Evolutionary conservation across 2,888 invertebrate species (phyloP), one percentile per base, ranked within the genome.

Genomic region (Nomada ruficornis): DNA sequence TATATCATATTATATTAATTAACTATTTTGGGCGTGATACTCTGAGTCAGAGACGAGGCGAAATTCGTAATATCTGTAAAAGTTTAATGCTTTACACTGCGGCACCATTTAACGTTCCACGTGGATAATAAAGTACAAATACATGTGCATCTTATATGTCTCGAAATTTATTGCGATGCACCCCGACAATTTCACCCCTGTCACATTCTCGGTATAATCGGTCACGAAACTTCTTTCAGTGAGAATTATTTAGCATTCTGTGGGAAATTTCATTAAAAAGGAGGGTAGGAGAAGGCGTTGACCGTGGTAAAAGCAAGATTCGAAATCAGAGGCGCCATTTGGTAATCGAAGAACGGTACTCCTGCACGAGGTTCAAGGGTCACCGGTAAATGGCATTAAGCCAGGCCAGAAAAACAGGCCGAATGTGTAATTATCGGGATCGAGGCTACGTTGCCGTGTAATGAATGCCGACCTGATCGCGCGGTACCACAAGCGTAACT

Each of bases 301-400:
- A 36, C 44, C 9, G 54, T 11, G 44, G 75, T 62, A 44, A 52
- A 59, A 52, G 63, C 42, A n/a, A 62, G 71, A 60, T 59, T 77
- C 71, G 70, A 77, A 78, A 76, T 68, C 72, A 73, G 60, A 26
- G 59, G 69, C 54, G 83, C 81, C 80, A 79, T 86, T 85, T 80
- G 81, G 85, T 76, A 87, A 87, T 86, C 84, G 77, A 83, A 69
- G 69, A 83, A 89, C 89, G 88, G 89, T 88, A 88, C 81, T 85
- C 71, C 18, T 36, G 74, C 72, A 70, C 67, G 71, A 75, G 23
- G 89, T 80, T 88, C 89, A 88, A 75, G 83, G 89, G 89, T 88
- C 88, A 80, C 29, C 63, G 69, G 76, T 83, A 83, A 89, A 82
- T 85, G 82, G 87, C 83, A 88, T 79, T 83, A 83, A 85, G 82